Percentiles rank a stretch among this genome's conserved stretches.
These are phyloP conservation scores for Papilio demoleus DNA, from an alignment of 2,888 invertebrate species.

Conservation along the genomic window DNA sequence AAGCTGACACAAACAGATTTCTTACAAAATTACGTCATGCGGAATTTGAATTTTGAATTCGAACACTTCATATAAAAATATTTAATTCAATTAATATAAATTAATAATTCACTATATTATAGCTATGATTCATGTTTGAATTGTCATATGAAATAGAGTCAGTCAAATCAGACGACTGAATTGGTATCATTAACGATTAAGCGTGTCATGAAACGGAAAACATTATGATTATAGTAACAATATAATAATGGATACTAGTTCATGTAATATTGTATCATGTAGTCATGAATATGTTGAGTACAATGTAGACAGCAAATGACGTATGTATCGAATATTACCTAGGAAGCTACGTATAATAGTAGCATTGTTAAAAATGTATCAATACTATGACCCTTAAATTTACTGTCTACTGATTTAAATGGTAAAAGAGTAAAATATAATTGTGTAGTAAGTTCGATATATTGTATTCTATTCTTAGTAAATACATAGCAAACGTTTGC, in stretches of 20 bases:
- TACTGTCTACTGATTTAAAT: too few species aligned
- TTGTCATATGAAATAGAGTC: slow-evolving; percentile 25
- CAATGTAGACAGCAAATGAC: neutral
- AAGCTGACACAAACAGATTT: too few species aligned
- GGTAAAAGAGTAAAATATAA: too few species aligned
- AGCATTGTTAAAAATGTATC: too few species aligned
- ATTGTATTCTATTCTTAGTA: too few species aligned
- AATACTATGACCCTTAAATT: too few species aligned
- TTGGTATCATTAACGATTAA: slow-evolving; percentile 40
- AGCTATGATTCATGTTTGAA: slow-evolving; percentile 24
- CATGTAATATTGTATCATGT: slow-evolving; percentile 2
- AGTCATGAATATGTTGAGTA: neutral
- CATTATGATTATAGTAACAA: slow-evolving; percentile 41
- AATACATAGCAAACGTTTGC: too few species aligned
- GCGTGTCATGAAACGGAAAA: slow-evolving; percentile 44
- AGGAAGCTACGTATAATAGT: too few species aligned
- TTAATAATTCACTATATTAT: neutral
- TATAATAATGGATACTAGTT: neutral
- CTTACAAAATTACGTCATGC: too few species aligned
- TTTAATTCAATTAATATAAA: too few species aligned
- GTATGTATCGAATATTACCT: neutral
- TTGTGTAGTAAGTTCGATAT: neutral
- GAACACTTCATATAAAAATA: too few species aligned
- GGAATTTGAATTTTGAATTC: too few species aligned
- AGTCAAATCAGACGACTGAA: slow-evolving; percentile 8